Evolutionary conservation across 2,797 vertebrate genomes (phyloP), one percentile per base, ranked within the genome.

Genomic region (Ceryle rudis): DNA sequence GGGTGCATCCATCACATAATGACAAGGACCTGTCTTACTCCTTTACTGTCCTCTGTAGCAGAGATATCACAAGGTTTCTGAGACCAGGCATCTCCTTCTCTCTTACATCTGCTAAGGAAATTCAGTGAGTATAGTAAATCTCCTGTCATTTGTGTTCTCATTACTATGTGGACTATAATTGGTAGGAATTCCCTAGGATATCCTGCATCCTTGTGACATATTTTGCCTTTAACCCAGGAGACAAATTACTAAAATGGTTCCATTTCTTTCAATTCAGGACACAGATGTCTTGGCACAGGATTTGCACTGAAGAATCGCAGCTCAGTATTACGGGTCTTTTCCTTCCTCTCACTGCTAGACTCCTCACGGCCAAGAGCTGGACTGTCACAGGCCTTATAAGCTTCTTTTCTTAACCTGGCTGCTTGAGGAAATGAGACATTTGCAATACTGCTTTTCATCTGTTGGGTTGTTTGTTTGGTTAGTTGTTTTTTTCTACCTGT

Each of bases 231-330:
- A 86, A 84, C 77, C 57, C 81, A 89, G 55, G 70, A 90, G 90
- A 90, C 35, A 67, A 80, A 65, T 90, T 49, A 92, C 51, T 71
- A 72, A 69, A 83, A 75, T 5, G 73, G 46, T 73, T 88, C 86
- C 13, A 69, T 79, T 88, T 72, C 85, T 90, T 91, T 83, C 87
- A 65, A 23, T 66, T 58, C 87, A 90, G 91, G 85, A 95, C 91
- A 91, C 84, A 94, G 91, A 92, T 93, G 92, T 86, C 85, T 95
- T 95, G 93, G 89, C 87, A 87, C 31, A 62, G 91, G 84, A 86
- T 89, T 65, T 91, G 58, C 69, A 47, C 49, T 72, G 62, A 91
- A 90, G 87, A 83, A 87, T 74, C 75, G 57, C 61, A 58, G 72
- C 69, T 95, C 82, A 28, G 3, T 65, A 70, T 81, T 91, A 72